phyloP scores from a whole-genome alignment of 2,113 vertebrate species.

The Galemys pyrenaicus region DNA sequence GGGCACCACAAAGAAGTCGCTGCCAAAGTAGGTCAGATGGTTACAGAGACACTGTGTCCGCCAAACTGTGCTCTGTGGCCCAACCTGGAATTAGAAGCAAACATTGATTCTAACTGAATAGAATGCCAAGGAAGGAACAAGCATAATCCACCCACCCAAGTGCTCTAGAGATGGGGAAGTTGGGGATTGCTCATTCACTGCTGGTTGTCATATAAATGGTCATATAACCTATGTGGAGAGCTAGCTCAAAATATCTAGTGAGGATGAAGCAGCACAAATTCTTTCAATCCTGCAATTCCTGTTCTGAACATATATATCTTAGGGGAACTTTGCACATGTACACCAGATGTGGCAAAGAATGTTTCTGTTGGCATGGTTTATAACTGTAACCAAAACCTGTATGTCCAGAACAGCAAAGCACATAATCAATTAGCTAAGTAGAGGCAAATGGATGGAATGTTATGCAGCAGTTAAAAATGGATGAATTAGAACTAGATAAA shows the following conservation, averaged over 20 bases:
- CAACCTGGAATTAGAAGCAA: conserved; percentile 83
- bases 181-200: accelerated
- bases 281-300: background rate
- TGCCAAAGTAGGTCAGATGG: conserved; percentile 89
- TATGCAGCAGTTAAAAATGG: background rate
- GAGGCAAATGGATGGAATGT: background rate
- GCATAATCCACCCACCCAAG: background rate
- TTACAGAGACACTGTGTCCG: conserved; percentile 89
- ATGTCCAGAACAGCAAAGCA: background rate
- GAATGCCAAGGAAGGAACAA: background rate
- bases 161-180: background rate
- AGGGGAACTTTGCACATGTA: background rate
- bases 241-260: background rate
- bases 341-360: background rate
- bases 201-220: background rate
- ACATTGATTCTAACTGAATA: accelerated
- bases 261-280: background rate
- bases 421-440: background rate
- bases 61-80: conserved; percentile 75
- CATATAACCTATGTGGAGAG: background rate
- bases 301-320: background rate
- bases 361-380: background rate
- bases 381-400: background rate
- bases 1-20: conserved; percentile 89
- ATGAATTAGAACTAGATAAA: background rate